phyloP scores from a whole-genome alignment of 2,797 vertebrate genomes.

The Pogoniulus pusillus region DNA sequence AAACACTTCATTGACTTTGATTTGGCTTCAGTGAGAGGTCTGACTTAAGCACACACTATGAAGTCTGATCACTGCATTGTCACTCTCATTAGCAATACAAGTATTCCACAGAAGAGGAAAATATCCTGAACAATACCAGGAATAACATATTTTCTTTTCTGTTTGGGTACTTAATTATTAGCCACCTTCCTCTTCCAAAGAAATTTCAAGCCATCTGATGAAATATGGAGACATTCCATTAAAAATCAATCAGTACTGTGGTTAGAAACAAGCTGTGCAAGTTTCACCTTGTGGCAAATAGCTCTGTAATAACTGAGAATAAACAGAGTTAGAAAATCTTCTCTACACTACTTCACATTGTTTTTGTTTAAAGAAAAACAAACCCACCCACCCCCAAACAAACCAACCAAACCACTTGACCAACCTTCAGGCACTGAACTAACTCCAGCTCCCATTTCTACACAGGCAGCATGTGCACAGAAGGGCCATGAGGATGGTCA shows the following conservation, averaged over 20 bases:
- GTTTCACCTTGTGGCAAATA: not conserved
- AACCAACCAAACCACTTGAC: not conserved
- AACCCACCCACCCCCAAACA: no score
- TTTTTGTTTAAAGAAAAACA: no score
- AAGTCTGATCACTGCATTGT: not conserved
- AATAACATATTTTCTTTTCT: slow-evolving; percentile 14
- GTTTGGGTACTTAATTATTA: not conserved
- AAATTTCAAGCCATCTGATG: not conserved
- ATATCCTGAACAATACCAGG: not conserved
- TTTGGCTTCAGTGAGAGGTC: not conserved
- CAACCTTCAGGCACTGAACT: not conserved
- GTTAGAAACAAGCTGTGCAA: not conserved
- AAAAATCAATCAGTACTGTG: not conserved
- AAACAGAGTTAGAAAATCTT: not conserved
- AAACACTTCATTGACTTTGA: not conserved
- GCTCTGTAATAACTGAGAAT: not conserved
- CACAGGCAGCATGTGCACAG: no score
- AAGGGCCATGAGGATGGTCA: no score
- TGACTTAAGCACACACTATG: not conserved
- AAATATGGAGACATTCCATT: not conserved
- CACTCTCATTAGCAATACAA: not conserved
- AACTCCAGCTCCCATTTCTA: not conserved
- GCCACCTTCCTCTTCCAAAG: slow-evolving; percentile 4
- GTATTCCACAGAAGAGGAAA: not conserved
- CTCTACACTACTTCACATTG: not conserved